A percentile compares a stretch with the other conserved stretches of the same genome.
Conservation (phyloP, 2,888 invertebrate species). For the Calliopum simillimum region DNA sequence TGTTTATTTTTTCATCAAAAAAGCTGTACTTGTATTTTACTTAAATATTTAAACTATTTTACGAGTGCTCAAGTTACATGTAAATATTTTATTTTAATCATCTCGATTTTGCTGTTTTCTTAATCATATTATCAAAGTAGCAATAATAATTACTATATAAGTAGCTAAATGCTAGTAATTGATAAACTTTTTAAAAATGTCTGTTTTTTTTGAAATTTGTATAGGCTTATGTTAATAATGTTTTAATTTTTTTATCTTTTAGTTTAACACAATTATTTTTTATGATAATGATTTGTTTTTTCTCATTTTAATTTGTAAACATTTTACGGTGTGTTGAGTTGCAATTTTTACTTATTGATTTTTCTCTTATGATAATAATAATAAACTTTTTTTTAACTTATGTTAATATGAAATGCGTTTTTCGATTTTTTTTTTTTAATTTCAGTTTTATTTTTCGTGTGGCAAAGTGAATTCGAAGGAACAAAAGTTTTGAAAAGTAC, state of each 20-base stretch:
- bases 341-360: conserved; percentile 38
- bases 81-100: conserved; percentile 16
- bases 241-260: conserved; percentile 35
- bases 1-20: conserved; percentile 36
- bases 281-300: conserved; percentile 45
- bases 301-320: conserved; percentile 39
- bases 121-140: conserved; percentile 33
- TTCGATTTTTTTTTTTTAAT: not conserved
- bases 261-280: conserved; percentile 26
- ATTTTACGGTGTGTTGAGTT: conserved; percentile 49
- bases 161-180: conserved; percentile 45
- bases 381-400: conserved; percentile 23
- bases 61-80: conserved; percentile 35
- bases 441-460: not conserved
- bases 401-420: conserved; percentile 25
- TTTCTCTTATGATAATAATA: not conserved
- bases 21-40: conserved; percentile 38
- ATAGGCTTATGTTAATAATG: conserved; percentile 38
- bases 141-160: conserved; percentile 29
- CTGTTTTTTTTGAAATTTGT: conserved; percentile 37
- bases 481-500: conserved; percentile 3
- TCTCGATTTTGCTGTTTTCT: conserved; percentile 37
- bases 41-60: conserved; percentile 33
- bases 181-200: conserved; percentile 40
- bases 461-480: not conserved